Conservation (phyloP, 2,797 vertebrate species). For the Graptemys geographica region DNA sequence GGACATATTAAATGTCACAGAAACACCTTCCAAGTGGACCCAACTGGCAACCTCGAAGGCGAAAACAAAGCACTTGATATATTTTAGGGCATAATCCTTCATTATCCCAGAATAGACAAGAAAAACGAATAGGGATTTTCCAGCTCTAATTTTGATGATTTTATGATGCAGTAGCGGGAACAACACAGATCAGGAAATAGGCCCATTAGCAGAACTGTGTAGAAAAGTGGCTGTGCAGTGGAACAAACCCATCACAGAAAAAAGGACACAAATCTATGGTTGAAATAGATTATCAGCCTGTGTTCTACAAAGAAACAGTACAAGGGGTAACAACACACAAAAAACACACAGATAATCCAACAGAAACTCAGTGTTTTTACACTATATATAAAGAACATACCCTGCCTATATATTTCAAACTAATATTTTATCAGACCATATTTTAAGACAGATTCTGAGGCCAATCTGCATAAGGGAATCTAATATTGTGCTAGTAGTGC, state of each 20-base stretch:
- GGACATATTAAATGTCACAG: constrained; percentile 19
- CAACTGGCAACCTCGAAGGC: neutral
- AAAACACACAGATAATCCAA: neutral
- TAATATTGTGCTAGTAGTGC: constrained; percentile 42
- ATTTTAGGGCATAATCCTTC: constrained; percentile 31
- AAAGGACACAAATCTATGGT: neutral
- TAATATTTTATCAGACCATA: constrained; percentile 16
- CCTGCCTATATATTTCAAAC: neutral
- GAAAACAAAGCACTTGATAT: constrained; percentile 20
- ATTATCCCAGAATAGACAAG: neutral
- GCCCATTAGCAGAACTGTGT: neutral
- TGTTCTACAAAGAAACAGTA: neutral
- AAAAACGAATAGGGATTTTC: neutral
- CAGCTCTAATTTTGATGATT: constrained; percentile 34
- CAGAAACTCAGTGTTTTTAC: neutral
- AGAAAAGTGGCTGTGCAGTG: neutral
- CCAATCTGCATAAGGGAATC: constrained; percentile 47
- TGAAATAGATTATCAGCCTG: neutral
- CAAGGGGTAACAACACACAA: neutral
- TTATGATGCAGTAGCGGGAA: neutral
- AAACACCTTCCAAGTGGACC: neutral
- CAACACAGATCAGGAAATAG: constrained; percentile 1
- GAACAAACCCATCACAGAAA: neutral
- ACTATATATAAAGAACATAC: neutral
- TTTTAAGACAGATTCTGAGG: neutral